Evolutionary conservation across 2,888 invertebrate genomes (phyloP).

Genomic region (Plagodis pulveraria): DNA sequence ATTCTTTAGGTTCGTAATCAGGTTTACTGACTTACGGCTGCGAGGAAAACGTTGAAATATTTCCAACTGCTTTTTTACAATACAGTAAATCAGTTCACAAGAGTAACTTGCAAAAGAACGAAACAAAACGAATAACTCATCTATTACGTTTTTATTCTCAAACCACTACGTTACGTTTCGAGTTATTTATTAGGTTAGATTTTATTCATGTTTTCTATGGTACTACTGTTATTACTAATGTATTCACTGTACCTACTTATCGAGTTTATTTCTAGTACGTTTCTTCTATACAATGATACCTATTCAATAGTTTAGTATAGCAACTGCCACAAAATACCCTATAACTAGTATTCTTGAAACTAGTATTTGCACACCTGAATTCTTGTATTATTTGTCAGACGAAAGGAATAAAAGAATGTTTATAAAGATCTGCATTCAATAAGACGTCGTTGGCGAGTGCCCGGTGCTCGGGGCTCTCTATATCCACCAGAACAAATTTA

Average conservation of each 20-base stretch:
- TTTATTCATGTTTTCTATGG: slow-evolving; percentile 10
- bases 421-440: slow-evolving; percentile 57
- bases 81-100: slow-evolving; percentile 38
- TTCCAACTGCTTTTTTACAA: slow-evolving; percentile 29
- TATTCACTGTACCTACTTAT: no score
- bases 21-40: slow-evolving; percentile 19
- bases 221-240: no score
- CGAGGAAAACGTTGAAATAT: slow-evolving; percentile 26
- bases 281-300: no score
- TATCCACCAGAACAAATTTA: slow-evolving; percentile 75
- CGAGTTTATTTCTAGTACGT: no score
- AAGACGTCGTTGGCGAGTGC: slow-evolving; percentile 65
- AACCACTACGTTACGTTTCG: slow-evolving; percentile 29
- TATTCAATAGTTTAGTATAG: no score
- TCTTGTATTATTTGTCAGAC: slow-evolving; percentile 25
- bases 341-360: background rate
- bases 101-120: slow-evolving; percentile 37
- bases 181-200: slow-evolving; percentile 21
- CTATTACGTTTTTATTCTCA: slow-evolving; percentile 33
- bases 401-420: slow-evolving; percentile 48
- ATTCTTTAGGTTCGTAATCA: slow-evolving; percentile 3
- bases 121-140: slow-evolving; percentile 35
- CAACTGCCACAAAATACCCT: no score
- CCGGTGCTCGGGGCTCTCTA: slow-evolving; percentile 64
- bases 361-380: slow-evolving; percentile 2